Percentiles rank a stretch among this genome's conserved stretches.
Conservation (phyloP, 1,140 invertebrate species). For the Ephestia elutella region DNA sequence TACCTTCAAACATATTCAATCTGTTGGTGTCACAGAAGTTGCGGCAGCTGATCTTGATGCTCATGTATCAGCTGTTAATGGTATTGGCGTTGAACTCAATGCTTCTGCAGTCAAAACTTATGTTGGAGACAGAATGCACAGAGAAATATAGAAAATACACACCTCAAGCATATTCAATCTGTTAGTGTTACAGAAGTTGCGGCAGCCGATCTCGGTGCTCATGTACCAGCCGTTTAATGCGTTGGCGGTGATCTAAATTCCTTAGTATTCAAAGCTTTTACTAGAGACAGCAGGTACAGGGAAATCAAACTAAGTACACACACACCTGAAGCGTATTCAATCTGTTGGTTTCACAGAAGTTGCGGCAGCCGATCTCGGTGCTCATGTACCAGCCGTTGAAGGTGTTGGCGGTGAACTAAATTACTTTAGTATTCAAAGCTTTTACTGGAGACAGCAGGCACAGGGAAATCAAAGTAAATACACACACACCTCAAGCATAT, state of each 20-base stretch:
- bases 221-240: constrained; percentile 99
- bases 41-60: constrained; percentile 93
- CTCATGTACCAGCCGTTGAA: constrained; percentile 99
- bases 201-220: constrained; percentile 95
- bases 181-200: constrained; percentile 91
- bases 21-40: constrained; percentile 91
- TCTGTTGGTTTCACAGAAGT: constrained; percentile 90
- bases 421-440: constrained; percentile 94
- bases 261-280: constrained; percentile 96
- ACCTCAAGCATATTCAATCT: constrained; percentile 94
- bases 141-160: constrained; percentile 20
- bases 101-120: constrained; percentile 96
- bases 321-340: constrained; percentile 94
- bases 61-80: constrained; percentile 99
- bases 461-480: background rate
- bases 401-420: constrained; percentile 93
- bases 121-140: constrained; percentile 89
- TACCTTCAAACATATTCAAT: constrained; percentile 93
- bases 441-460: constrained; percentile 90
- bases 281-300: no score
- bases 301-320: constrained; percentile 21
- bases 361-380: constrained; percentile 93
- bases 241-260: constrained; percentile 92
- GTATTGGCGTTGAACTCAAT: constrained; percentile 93
- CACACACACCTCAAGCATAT: constrained; percentile 91